Evolutionary conservation across 1,140 invertebrate species (phyloP).

Genomic region (Meloidogyne floridensis): DNA sequence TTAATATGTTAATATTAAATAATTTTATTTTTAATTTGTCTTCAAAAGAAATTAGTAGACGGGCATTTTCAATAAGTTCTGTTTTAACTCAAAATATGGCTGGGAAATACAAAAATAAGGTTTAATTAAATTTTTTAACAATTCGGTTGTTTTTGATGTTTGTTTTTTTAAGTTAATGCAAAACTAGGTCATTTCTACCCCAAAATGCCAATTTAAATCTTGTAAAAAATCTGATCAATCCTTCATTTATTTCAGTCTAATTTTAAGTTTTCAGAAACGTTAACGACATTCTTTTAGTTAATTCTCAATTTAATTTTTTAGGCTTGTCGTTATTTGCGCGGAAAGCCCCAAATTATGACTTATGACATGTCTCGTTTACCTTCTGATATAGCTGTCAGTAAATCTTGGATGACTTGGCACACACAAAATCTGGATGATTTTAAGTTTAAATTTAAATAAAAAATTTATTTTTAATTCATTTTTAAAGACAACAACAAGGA

Average conservation of each 20-base stretch:
- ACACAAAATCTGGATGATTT: slow-evolving; percentile 64
- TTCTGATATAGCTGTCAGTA: slow-evolving; percentile 60
- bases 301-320: background rate
- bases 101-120: slow-evolving; percentile 27
- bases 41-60: background rate
- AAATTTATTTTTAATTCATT: background rate
- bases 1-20: background rate
- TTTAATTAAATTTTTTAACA: background rate
- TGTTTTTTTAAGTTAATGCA: too few relatives aligned
- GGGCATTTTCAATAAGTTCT: slow-evolving; percentile 24
- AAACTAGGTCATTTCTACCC: too few relatives aligned
- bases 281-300: too few relatives aligned
- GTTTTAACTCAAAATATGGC: slow-evolving; percentile 15
- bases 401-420: slow-evolving; percentile 64
- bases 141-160: too few relatives aligned
- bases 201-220: too few relatives aligned
- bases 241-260: too few relatives aligned
- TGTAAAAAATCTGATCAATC: too few relatives aligned
- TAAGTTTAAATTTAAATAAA: background rate
- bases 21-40: background rate
- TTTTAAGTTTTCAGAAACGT: too few relatives aligned
- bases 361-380: slow-evolving; percentile 63
- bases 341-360: slow-evolving; percentile 53
- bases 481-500: slow-evolving; percentile 49
- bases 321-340: slow-evolving; percentile 1